Evolutionary conservation across 2,797 vertebrate genomes (phyloP), one percentile per base, ranked within the genome.

Genomic region (Paedocypris micromegethes): DNA sequence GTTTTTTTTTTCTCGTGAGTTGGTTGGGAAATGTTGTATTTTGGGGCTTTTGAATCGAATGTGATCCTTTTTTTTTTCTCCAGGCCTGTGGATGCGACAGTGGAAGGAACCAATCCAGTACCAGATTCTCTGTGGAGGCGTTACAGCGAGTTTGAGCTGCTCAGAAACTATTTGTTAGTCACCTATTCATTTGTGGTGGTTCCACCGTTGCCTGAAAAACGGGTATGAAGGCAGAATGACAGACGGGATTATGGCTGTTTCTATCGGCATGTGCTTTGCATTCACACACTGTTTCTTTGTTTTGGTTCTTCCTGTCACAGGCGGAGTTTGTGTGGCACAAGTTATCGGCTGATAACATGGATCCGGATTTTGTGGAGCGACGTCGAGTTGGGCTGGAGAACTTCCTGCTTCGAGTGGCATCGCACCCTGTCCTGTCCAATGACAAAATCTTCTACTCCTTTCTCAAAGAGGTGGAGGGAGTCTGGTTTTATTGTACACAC

Each of bases 251-350:
- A 23, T 23, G 23, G 23, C 23, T 23, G 23, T 23, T 23, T 23
- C 23, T 23, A 23, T 23, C 23, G 23, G 23, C 54, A 62, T 5
- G 3, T n/a, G 53, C 9, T 57, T 70, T 56, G 68, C 46, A 56
- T 56, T n/a, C 40, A 44, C 57, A 5, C 6, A 48, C 42, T 44
- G 9, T 55, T 38, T 53, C 48, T 9, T 57, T 4, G 4, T 48
- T 38, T 9, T 44, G 23, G 50, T 59, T 60, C 8, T 64, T 37
- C 48, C 72, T 9, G 74, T 80, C 77, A 68, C 80, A 97, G 95
- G 96, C 95, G 71, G 96, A 98, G 85, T 98, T 98, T 70, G 94
- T 97, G 78, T 98, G 95, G 96, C 94, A 98, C 84, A 97, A 97
- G 79, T 86, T 98, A 5, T 94, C 95, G 0, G 94, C 95, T 44